Evolutionary conservation across 2,113 vertebrate species (phyloP).

Genomic region (Chlamydotis undulata): DNA sequence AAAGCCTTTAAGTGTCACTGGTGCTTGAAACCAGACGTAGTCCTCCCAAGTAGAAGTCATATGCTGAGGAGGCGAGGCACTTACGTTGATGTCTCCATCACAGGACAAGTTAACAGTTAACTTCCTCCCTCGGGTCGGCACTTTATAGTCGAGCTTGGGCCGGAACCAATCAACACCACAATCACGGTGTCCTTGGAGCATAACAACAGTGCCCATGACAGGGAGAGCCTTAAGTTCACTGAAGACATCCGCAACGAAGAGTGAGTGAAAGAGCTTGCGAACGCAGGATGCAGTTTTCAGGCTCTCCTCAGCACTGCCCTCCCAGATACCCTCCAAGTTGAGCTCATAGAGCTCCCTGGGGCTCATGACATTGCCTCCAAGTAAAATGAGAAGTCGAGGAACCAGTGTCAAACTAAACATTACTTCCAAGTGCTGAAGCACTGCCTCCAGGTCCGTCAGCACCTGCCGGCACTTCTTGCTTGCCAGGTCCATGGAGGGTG

Average conservation of each 20-base stretch:
- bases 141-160: constrained; percentile 90
- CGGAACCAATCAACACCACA: constrained; percentile 91
- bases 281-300: constrained; percentile 83
- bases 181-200: constrained; percentile 87
- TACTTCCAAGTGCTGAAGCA: constrained; percentile 85
- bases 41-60: constrained; percentile 67
- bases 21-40: constrained; percentile 96
- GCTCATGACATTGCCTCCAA: constrained; percentile 85
- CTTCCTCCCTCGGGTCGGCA: constrained; percentile 84
- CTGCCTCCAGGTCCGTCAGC: constrained; percentile 83
- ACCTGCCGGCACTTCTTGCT: constrained; percentile 83
- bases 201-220: constrained; percentile 81
- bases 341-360: constrained; percentile 94
- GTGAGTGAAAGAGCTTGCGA: constrained; percentile 87
- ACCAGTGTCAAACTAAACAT: constrained; percentile 88
- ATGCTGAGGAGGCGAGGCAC: not conserved
- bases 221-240: constrained; percentile 85
- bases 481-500: constrained; percentile 35
- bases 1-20: constrained; percentile 88
- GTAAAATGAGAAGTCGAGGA: constrained; percentile 89
- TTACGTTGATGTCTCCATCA: constrained; percentile 34
- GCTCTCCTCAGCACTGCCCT: constrained; percentile 74
- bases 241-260: constrained; percentile 92
- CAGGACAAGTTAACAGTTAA: constrained; percentile 83
- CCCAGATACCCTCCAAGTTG: constrained; percentile 83